phyloP scores from a whole-genome alignment of 2,888 invertebrate genomes.

The Saturnia japonica region DNA sequence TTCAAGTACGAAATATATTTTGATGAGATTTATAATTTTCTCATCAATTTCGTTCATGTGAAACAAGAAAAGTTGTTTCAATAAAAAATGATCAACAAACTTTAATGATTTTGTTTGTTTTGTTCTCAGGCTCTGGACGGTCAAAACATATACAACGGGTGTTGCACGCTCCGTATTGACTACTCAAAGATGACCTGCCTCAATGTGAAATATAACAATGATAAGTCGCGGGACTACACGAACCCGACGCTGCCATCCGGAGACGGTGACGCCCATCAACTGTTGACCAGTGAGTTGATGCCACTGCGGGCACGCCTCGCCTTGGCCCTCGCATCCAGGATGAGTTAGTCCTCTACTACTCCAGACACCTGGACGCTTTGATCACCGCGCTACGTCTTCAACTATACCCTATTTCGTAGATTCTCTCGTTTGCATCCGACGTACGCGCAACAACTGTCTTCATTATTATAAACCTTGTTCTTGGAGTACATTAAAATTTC shows the following conservation, averaged over 20 bases:
- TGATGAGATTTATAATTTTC: slow-evolving; percentile 48
- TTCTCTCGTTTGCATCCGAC: slow-evolving; percentile 18
- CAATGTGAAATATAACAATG: slow-evolving; percentile 99
- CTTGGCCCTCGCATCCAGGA: slow-evolving; percentile 79
- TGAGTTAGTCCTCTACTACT: slow-evolving; percentile 84
- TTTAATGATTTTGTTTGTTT: slow-evolving; percentile 29
- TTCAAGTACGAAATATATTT: slow-evolving; percentile 41
- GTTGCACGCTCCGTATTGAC: slow-evolving; percentile 99
- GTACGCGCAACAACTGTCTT: slow-evolving; percentile 12
- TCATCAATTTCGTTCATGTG: slow-evolving; percentile 41
- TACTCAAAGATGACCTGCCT: slow-evolving; percentile 99
- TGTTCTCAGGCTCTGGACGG: slow-evolving; percentile 93
- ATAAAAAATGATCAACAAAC: slow-evolving; percentile 30
- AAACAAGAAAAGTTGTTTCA: slow-evolving; percentile 48
- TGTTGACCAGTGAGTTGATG: slow-evolving; percentile 86
- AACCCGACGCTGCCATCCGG: slow-evolving; percentile 98
- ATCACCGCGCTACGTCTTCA: slow-evolving; percentile 53
- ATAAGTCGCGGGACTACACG: slow-evolving; percentile 99
- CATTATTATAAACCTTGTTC: neutral
- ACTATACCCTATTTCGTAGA: slow-evolving; percentile 34
- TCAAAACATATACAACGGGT: slow-evolving; percentile 99
- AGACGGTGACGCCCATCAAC: slow-evolving; percentile 85
- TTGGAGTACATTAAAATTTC: slow-evolving; percentile 4
- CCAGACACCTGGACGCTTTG: slow-evolving; percentile 70
- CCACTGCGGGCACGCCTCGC: slow-evolving; percentile 78